Evolutionary conservation across 2,797 vertebrate species (phyloP).

Genomic region (Poeciliopsis presidionis): DNA sequence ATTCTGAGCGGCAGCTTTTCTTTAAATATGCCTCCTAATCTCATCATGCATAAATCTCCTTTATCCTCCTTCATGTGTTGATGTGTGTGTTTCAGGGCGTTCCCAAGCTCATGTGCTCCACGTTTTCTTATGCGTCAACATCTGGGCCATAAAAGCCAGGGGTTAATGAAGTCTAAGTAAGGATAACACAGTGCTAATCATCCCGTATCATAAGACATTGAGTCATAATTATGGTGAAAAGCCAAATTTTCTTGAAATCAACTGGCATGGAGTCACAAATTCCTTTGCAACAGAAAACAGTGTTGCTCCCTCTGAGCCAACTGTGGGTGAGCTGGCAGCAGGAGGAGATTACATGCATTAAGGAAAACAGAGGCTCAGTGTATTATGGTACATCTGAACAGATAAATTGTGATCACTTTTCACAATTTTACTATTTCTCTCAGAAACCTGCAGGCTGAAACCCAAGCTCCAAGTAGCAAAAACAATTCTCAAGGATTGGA

Average conservation of each 20-base stretch:
- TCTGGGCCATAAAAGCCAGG: constrained; percentile 20
- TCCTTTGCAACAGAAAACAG: constrained; percentile 67
- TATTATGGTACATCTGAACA: constrained; percentile 1
- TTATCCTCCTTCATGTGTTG: constrained; percentile 28
- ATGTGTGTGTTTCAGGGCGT: constrained; percentile 14
- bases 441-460: neutral
- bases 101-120: constrained; percentile 10
- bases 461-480: neutral
- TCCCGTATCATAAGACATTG: constrained; percentile 33
- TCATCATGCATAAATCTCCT: constrained; percentile 78
- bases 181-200: constrained; percentile 27
- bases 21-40: constrained; percentile 81
- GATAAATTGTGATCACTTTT: neutral
- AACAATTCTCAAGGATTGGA: neutral
- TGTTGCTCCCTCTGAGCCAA: constrained; percentile 44
- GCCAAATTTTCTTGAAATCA: constrained; percentile 50
- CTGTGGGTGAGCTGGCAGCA: constrained; percentile 39
- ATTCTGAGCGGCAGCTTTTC: constrained; percentile 80
- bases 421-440: neutral
- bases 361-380: constrained; percentile 5
- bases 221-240: constrained; percentile 32
- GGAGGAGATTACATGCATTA: constrained; percentile 30
- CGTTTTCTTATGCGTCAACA: constrained; percentile 23
- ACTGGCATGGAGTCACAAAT: constrained; percentile 48
- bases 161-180: constrained; percentile 27